A percentile compares a stretch with the other conserved stretches of the same genome.
Conservation (phyloP, 1,140 invertebrate species). For the Cydia splendana region DNA sequence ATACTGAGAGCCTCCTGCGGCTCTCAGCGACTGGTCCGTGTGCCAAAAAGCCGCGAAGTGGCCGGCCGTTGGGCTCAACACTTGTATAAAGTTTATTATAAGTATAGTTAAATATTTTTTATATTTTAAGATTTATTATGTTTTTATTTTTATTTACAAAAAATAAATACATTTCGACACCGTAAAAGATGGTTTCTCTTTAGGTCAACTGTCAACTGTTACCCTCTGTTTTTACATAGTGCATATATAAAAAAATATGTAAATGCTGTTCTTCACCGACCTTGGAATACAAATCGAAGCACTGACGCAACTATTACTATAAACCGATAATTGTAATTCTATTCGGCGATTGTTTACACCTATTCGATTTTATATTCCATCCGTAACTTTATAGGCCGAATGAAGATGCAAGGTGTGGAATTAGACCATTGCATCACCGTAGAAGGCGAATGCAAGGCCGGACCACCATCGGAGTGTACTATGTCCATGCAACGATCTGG, state of each 20-base stretch:
- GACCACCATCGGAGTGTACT: background rate
- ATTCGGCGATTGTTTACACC: slow-evolving; percentile 29
- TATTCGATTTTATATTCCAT: slow-evolving; percentile 27
- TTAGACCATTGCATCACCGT: slow-evolving; percentile 2
- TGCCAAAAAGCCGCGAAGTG: slow-evolving; percentile 57
- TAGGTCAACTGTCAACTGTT: background rate
- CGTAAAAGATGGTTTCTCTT: slow-evolving; percentile 45
- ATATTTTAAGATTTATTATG: slow-evolving; percentile 57
- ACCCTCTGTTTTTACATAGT: background rate
- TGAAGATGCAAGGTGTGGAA: slow-evolving; percentile 15
- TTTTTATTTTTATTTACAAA: slow-evolving; percentile 66
- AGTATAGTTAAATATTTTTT: slow-evolving; percentile 70
- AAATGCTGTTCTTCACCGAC: slow-evolving; percentile 1
- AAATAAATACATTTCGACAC: slow-evolving; percentile 79
- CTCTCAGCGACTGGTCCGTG: slow-evolving; percentile 40
- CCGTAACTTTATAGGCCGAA: background rate
- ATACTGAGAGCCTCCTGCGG: slow-evolving; percentile 38
- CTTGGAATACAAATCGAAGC: slow-evolving; percentile 26
- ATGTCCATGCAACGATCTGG: background rate
- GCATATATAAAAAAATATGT: background rate
- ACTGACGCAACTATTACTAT: slow-evolving; percentile 5
- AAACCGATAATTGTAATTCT: slow-evolving; percentile 22
- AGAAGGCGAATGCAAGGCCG: slow-evolving; percentile 24
- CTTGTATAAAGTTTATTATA: slow-evolving; percentile 78
- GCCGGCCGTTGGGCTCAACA: slow-evolving; percentile 64